phyloP scores from a whole-genome alignment of 2,888 invertebrate species.

The Phragmatobia fuliginosa region DNA sequence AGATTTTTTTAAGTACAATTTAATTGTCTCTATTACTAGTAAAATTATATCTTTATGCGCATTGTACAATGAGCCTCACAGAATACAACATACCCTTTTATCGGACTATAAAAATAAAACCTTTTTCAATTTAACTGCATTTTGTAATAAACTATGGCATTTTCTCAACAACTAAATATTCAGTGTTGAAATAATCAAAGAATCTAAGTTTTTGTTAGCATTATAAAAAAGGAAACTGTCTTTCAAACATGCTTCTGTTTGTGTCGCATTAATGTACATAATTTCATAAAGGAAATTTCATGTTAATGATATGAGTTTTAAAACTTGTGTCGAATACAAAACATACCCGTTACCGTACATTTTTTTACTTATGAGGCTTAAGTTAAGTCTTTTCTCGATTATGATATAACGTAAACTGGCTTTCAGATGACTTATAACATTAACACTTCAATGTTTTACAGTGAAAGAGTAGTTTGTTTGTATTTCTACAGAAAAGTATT shows the following conservation, averaged over 20 bases:
- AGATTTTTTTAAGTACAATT: neutral
- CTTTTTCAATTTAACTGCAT: neutral
- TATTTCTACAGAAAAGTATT: neutral
- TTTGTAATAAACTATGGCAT: no score
- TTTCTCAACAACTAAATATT: neutral
- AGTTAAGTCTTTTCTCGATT: no score
- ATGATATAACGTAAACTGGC: no score
- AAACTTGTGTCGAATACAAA: slow-evolving; percentile 32
- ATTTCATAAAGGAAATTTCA: no score
- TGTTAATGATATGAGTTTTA: slow-evolving; percentile 40
- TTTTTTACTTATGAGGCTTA: no score
- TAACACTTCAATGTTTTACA: neutral
- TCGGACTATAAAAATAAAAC: neutral
- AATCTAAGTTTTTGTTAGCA: no score
- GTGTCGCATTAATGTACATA: no score
- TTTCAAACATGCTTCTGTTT: no score
- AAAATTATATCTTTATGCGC: neutral
- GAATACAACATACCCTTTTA: neutral
- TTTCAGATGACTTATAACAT: no score
- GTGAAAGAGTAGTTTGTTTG: no score
- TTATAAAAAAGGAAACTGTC: no score
- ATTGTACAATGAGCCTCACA: neutral
- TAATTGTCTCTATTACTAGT: neutral
- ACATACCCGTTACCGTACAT: slow-evolving; percentile 21
- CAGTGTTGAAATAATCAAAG: no score